Percentiles rank a stretch among this genome's conserved stretches.
Conservation (phyloP, 2,113 vertebrate genomes). For the Apeltes quadracus region DNA sequence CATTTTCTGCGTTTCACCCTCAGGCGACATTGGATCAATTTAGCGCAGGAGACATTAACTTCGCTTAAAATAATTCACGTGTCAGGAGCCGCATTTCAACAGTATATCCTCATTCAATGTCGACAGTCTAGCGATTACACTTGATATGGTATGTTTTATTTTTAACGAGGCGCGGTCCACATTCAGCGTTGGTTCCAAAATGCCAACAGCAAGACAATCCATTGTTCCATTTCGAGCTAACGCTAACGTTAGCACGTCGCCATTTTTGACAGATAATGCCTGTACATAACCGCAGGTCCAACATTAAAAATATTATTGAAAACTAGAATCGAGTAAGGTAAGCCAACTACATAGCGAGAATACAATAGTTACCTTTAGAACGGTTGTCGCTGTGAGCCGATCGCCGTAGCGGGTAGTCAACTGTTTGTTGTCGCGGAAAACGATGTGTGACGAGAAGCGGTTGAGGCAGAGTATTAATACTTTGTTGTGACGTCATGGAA, state of each 20-base stretch:
- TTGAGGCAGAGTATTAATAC: constrained; percentile 50
- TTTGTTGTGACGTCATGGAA: constrained; percentile 60
- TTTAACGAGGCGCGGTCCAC: fast-evolving
- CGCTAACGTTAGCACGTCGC: constrained; percentile 21
- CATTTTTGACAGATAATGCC: neutral
- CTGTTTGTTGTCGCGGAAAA: fast-evolving
- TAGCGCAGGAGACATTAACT: neutral
- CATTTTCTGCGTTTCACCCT: constrained; percentile 57
- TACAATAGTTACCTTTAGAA: constrained; percentile 45
- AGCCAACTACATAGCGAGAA: fast-evolving
- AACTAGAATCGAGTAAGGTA: too few relatives aligned
- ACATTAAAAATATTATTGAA: fast-evolving
- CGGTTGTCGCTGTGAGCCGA: neutral
- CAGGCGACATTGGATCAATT: constrained; percentile 23
- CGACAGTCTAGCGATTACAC: neutral
- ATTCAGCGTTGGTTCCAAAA: neutral
- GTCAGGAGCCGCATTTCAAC: fast-evolving
- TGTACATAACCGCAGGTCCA: neutral
- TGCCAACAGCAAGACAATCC: neutral
- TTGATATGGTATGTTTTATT: fast-evolving
- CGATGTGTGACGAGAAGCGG: neutral
- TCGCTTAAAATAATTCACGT: neutral
- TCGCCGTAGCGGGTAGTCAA: fast-evolving
- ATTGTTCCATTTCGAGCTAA: constrained; percentile 73
- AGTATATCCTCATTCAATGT: fast-evolving